Percentiles rank a stretch among this genome's conserved stretches.
Conservation (phyloP, 2,113 vertebrate species). For the Limnothrissa miodon region DNA sequence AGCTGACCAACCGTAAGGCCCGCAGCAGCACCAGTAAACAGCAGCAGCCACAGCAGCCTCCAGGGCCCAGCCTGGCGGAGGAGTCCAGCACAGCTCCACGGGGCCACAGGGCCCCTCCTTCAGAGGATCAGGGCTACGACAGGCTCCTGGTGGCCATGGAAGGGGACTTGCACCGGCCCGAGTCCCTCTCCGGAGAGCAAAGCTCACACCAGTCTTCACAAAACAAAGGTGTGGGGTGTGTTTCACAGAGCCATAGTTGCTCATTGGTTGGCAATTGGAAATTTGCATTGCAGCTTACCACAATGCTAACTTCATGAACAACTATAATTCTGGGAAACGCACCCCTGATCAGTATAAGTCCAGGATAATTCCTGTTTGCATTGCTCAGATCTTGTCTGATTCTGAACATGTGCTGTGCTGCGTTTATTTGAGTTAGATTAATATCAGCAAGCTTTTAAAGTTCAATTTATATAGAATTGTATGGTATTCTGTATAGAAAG, state of each 20-base stretch:
- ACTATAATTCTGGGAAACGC: no score
- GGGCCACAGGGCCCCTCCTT: constrained; percentile 74
- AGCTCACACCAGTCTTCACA: constrained; percentile 79
- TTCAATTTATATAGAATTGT: background rate
- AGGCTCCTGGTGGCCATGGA: constrained; percentile 93
- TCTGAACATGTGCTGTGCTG: background rate
- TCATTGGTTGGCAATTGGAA: background rate
- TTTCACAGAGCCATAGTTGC: background rate
- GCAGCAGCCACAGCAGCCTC: constrained; percentile 55
- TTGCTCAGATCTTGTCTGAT: background rate
- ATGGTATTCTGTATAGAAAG: background rate
- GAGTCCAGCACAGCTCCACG: constrained; percentile 72
- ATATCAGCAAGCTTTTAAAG: background rate
- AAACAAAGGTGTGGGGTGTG: constrained; percentile 81
- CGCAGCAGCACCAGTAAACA: constrained; percentile 62
- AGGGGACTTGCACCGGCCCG: constrained; percentile 90
- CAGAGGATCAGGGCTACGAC: constrained; percentile 85
- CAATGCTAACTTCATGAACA: no score
- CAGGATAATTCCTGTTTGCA: no score
- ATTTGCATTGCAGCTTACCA: background rate
- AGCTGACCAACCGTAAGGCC: constrained; percentile 72
- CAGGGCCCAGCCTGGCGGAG: constrained; percentile 61
- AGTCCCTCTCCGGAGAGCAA: constrained; percentile 78
- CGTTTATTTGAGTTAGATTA: background rate
- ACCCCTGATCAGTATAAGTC: no score